Base-by-base conservation (phyloP, 2,888 invertebrate species). In the Abrostola triplasia region DNA sequence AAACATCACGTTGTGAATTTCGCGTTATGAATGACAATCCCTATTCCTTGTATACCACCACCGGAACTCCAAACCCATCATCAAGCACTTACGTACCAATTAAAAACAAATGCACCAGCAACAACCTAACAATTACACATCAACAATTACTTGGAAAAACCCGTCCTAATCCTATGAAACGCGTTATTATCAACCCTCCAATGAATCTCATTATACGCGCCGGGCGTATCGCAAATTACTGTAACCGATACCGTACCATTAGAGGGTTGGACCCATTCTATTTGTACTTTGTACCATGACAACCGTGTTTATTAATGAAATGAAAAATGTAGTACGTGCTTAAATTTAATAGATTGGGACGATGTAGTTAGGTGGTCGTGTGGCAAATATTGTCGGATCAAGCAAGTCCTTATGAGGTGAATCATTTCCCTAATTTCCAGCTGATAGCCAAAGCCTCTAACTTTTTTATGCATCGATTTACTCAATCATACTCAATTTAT, bases 171-270 rank as follows among this genome's bases (percentile, higher is more conserved):
- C 44, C 59, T n/a, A 47, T 64, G 42, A 40, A 50, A 54, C 41
- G 56, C 52, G 37, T 59, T 64, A 59, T 58, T 60, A 66, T 40
- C 61, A 71, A 70, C 71, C 73, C 77, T 53, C 63, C 53, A 41
- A 12, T 51, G 56, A 65, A 70, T 65, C 70, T 70, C 70, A 71
- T 72, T 79, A 78, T 71, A 63, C 13, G 36, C 67, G 49, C 65
- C 47, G 70, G 37, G 38, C 59, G 64, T 64, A 64, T 72, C 65
- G 69, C 76, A 80, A 81, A 80, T 80, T 79, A 71, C 59, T 54
- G 82, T 81, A 83, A 83, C 79, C 48, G 82, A 83, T 76, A 82
- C 71, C 44, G 35, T 8, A 38, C 74, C 70, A 77, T 80, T 75
- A 79, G 79, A 10, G 78, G 77, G 77, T 48, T 65, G 54, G 47